Conservation (phyloP, 2,113 vertebrate species). For the Equus quagga region DNA sequence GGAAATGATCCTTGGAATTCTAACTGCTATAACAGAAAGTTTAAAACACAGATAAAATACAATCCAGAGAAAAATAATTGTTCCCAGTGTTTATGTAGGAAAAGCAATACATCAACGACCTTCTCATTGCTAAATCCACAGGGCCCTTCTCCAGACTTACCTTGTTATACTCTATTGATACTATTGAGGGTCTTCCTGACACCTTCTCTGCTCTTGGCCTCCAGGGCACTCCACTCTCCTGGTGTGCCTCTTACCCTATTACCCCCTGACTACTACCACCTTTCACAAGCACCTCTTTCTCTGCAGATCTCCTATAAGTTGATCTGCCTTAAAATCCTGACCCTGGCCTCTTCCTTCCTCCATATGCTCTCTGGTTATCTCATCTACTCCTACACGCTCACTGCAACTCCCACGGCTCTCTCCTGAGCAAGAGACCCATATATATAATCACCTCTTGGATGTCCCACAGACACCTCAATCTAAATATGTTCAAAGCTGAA, state of each 20-base stretch:
- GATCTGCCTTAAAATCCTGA: neutral
- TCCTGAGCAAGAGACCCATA: neutral
- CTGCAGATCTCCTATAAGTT: neutral
- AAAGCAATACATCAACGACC: slow-evolving; percentile 16
- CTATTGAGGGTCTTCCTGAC: neutral
- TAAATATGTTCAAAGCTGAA: slow-evolving; percentile 29
- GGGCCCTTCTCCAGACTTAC: neutral
- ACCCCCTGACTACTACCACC: neutral
- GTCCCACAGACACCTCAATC: neutral
- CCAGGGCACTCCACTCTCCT: neutral
- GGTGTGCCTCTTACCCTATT: neutral
- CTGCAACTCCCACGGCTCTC: neutral
- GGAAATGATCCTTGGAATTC: slow-evolving; percentile 65
- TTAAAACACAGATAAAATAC: slow-evolving; percentile 54
- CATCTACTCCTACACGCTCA: neutral
- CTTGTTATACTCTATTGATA: neutral
- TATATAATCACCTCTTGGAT: neutral
- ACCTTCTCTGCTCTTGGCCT: neutral
- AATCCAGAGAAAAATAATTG: slow-evolving; percentile 9
- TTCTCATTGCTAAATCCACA: neutral
- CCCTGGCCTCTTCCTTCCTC: slow-evolving; percentile 2
- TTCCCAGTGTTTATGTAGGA: neutral
- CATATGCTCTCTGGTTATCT: neutral
- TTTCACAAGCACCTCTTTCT: slow-evolving; percentile 14
- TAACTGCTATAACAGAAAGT: slow-evolving; percentile 24